phyloP scores from a whole-genome alignment of 2,797 vertebrate species.

The Betta splendens region DNA sequence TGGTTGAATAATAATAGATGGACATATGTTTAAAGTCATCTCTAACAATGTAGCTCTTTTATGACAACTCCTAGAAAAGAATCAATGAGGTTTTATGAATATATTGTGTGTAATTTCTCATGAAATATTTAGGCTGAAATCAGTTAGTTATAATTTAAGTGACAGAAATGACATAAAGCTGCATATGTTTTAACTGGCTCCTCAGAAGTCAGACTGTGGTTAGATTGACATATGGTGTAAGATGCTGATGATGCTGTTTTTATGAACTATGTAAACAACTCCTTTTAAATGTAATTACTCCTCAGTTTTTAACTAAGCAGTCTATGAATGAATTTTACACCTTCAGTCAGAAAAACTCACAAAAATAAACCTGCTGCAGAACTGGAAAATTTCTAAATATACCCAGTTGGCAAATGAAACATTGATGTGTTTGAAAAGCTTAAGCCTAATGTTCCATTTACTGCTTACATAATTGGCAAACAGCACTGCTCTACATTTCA shows the following conservation, averaged over 20 bases:
- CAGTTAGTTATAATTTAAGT: neutral
- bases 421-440: constrained; percentile 55
- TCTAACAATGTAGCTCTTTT: neutral
- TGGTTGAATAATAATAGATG: constrained; percentile 4
- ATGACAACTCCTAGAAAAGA: neutral
- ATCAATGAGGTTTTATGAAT: constrained; percentile 1
- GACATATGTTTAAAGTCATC: neutral
- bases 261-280: neutral
- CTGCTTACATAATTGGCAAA: constrained; percentile 34
- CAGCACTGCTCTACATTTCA: constrained; percentile 24
- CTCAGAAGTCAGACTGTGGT: neutral
- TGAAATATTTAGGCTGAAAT: neutral
- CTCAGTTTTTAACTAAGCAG: neutral
- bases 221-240: neutral
- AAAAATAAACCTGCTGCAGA: constrained; percentile 21
- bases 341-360: neutral
- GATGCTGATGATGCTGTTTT: no score
- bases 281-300: neutral
- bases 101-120: neutral
- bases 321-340: constrained; percentile 2
- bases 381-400: constrained; percentile 26
- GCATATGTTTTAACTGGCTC: no score
- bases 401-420: constrained; percentile 29
- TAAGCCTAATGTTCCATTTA: constrained; percentile 47
- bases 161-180: neutral